phyloP scores from a whole-genome alignment of 2,113 vertebrate genomes.

The Pogonocichla stellata region DNA sequence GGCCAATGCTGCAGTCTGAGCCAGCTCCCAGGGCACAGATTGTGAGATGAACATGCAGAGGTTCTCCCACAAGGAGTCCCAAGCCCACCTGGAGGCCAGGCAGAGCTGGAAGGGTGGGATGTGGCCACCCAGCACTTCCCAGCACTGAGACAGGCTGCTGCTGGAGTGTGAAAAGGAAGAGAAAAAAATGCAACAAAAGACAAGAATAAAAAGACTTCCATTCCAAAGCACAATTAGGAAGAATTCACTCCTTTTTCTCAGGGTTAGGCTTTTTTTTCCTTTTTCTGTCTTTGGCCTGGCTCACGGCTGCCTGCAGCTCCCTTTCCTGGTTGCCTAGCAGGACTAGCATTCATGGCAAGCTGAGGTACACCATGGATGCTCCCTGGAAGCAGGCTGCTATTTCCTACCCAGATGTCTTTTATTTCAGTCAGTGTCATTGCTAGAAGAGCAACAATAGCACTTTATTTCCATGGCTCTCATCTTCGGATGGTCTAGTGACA shows the following conservation, averaged over 20 bases:
- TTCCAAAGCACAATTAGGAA: background rate
- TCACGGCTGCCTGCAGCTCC: constrained; percentile 8
- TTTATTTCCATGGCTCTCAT: background rate
- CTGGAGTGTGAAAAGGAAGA: constrained; percentile 1
- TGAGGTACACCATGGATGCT: constrained; percentile 68
- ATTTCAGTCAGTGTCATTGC: background rate
- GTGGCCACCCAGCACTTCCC: background rate
- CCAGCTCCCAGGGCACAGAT: background rate
- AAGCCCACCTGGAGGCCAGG: background rate
- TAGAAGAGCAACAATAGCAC: background rate
- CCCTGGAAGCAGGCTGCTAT: background rate
- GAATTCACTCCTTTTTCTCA: background rate
- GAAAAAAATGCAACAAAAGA: constrained; percentile 1
- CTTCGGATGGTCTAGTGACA: background rate
- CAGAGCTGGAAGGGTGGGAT: background rate
- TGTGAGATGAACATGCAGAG: background rate
- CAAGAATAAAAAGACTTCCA: constrained; percentile 2
- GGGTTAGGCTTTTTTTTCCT: background rate
- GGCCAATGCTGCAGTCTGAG: background rate
- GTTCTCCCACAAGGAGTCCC: background rate
- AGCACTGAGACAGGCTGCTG: background rate
- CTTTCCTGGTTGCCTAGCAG: constrained; percentile 77
- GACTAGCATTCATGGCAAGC: constrained; percentile 65
- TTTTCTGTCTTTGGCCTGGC: background rate
- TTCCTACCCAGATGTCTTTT: constrained; percentile 46